Conservation (phyloP, 2,797 vertebrate genomes). For the Bufotes viridis region DNA sequence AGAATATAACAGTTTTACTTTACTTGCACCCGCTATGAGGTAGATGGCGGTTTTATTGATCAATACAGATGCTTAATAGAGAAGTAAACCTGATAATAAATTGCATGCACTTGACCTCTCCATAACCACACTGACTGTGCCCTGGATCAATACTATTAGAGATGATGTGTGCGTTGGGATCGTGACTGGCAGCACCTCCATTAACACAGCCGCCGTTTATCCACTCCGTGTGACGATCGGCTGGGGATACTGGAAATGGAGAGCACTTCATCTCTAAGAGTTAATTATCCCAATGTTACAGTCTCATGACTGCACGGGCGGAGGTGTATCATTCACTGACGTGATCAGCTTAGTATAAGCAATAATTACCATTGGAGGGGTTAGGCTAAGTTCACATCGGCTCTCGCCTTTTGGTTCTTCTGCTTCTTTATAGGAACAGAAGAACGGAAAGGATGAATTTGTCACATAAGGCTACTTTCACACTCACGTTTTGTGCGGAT, state of each 20-base stretch:
- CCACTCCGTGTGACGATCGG: not conserved
- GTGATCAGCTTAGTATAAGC: no score
- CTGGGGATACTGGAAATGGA: slow-evolving; percentile 12
- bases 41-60: slow-evolving; percentile 19
- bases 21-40: not conserved
- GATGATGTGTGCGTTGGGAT: slow-evolving; percentile 37
- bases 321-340: not conserved
- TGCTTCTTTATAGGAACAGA: no score
- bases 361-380: not conserved
- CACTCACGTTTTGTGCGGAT: no score
- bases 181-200: not conserved
- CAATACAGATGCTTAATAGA: not conserved
- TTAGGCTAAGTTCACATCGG: not conserved
- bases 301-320: not conserved
- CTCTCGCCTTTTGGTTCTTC: no score
- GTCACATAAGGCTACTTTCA: no score
- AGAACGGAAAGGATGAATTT: no score
- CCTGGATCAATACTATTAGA: slow-evolving; percentile 46
- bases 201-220: slow-evolving; percentile 26
- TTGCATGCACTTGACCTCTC: slow-evolving; percentile 15
- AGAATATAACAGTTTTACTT: not conserved
- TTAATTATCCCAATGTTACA: not conserved
- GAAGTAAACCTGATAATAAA: slow-evolving; percentile 39
- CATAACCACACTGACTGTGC: slow-evolving; percentile 16
- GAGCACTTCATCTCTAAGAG: not conserved